Evolutionary conservation across 2,113 vertebrate species (phyloP), one percentile per base, ranked within the genome.

Genomic region (Cebus imitator): DNA sequence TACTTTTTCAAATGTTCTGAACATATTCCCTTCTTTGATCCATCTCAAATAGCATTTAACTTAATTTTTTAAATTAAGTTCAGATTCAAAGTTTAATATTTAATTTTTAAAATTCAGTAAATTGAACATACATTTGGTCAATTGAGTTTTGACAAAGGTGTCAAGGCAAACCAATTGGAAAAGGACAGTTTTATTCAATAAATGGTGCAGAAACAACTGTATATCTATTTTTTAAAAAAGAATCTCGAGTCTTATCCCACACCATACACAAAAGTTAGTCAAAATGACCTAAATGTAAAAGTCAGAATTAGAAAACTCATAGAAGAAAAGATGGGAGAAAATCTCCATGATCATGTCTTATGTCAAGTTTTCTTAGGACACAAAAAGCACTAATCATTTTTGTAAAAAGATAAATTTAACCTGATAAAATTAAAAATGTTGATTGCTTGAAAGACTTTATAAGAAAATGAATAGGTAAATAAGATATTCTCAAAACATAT

Each of bases 111-210:
- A 30, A 64, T 30, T 13, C 61, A 64, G 61, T 13, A 64, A 32
- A 32, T 30, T 79, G 32, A 61, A 82, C 32, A 25, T 87, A 27
- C 57, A 58, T 93, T 58, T 78, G 23, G 35, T 76, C 48, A 78
- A 30, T 72, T 94, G 87, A 78, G 18, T 94, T 87, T 95, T 83
- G 80, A 91, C 82, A 94, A 87, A 93, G 48, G 7, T 32, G 43
- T 50, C 18, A 45, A 87, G 66, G 64, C 43, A 55, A 37, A 87
- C 86, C 70, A 30, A 40, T 91, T 48, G n/a, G 50, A 82, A 87
- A 94, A 91, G 10, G 23, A 16, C 48, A 70, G 48, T 73, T 93
- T 93, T 81, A 87, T 82, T 87, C 35, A 78, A 48, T 50, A 87
- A 76, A 35, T 1, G 25, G n/a, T 81, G 64, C 9, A 78, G 76